Evolutionary conservation across 2,113 vertebrate genomes (phyloP).

Genomic region (Archocentrus centrarchus): DNA sequence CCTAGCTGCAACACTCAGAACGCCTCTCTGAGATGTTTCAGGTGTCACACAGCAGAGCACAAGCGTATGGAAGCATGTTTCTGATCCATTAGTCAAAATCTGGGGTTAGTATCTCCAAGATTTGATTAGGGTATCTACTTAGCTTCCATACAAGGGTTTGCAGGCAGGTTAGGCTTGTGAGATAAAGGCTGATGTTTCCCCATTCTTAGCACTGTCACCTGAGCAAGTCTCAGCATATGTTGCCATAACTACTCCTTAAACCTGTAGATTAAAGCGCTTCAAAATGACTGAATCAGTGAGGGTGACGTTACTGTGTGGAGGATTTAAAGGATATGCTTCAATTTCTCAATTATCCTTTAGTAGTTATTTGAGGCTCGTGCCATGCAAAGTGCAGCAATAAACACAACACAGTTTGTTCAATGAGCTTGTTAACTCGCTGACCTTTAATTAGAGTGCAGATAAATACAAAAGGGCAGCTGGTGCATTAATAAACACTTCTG

Average conservation of each 20-base stretch:
- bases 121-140: too few relatives aligned
- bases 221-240: background rate
- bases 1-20: too few relatives aligned
- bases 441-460: conserved; percentile 1
- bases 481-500: background rate
- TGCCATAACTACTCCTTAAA: background rate
- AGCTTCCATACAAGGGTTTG: too few relatives aligned
- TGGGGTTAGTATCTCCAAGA: too few relatives aligned
- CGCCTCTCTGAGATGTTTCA: too few relatives aligned
- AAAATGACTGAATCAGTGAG: background rate
- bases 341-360: background rate
- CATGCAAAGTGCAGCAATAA: background rate
- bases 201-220: background rate
- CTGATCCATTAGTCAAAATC: too few relatives aligned
- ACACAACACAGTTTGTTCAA: background rate
- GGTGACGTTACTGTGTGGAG: background rate
- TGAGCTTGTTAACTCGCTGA: background rate
- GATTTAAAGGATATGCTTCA: conserved; percentile 5
- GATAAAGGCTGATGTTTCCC: background rate
- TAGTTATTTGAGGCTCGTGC: background rate
- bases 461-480: background rate
- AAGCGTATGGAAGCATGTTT: too few relatives aligned
- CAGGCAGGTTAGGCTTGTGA: background rate
- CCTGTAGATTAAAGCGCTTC: background rate
- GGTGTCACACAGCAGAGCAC: too few relatives aligned